Base-by-base conservation (phyloP, 2,113 vertebrate species). In the Zeus faber region DNA sequence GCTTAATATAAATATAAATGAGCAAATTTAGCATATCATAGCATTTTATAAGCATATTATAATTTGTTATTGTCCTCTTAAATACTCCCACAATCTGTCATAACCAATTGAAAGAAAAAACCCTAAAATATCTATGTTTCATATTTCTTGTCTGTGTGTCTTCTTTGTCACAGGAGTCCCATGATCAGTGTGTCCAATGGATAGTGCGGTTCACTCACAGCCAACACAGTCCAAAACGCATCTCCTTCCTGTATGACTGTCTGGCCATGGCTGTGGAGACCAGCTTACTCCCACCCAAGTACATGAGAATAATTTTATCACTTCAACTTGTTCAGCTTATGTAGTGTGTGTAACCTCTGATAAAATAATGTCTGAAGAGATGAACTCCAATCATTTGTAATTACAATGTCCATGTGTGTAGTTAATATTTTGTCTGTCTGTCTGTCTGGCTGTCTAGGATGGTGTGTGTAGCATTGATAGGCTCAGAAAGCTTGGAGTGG, bases 141-240 rank as follows among this genome's bases (percentile, higher is more conserved):
- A 4, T 18, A 6, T 14, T 18, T 17, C 16, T 16, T 17, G 5
- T 41, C 6, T 54, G 8, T 20, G n/a, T 25, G 5, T 2, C 2
- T 22, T 69, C 3, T 8, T 2, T 54, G 43, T 65, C 27, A 40
- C 67, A 99, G 97, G 96, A 99, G 47, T 98, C 96, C 35, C 96
- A 99, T 68, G 96, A 99, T 18, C 96, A 97, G 14, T 99, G 97
- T 37, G 91, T 99, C 17, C 96, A 98, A 54, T 99, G 97, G 97
- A 94, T 98, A 53, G 95, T 98, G 51, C 90, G 93, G 35, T 99
- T 98, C 62, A 95, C 95, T 65, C 97, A 99, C 70, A 91, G 91
- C 65, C 96, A 99, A 21, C 97, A 98, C 67, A 99, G 96, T 65
- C 96, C 97, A 20, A 99, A 98, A 84, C 91, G 96, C 80, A 97